Conservation (phyloP, 2,888 invertebrate genomes). For the Brachyopa scutellaris region DNA sequence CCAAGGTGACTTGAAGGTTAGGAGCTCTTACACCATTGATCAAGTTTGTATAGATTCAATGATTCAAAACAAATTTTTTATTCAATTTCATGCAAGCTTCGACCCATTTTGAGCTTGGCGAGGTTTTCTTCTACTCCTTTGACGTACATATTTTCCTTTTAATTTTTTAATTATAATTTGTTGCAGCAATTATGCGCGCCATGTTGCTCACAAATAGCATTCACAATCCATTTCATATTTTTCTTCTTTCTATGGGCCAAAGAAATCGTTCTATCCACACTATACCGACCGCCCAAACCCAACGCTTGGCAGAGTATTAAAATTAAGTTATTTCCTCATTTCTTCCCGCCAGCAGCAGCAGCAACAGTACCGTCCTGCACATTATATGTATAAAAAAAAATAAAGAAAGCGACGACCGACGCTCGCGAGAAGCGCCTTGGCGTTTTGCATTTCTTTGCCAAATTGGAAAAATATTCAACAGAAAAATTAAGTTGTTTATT, state of each 20-base stretch:
- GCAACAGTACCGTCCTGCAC: constrained; percentile 14
- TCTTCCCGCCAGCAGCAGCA: constrained; percentile 48
- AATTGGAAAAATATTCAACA: constrained; percentile 72
- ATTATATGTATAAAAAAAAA: constrained; percentile 16
- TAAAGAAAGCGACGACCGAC: constrained; percentile 14
- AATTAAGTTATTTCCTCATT: constrained; percentile 72
- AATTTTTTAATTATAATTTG: constrained; percentile 71
- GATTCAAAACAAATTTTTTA: constrained; percentile 11
- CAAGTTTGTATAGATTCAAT: not conserved
- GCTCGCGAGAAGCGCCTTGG: constrained; percentile 29
- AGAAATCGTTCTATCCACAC: constrained; percentile 25
- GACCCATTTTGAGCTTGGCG: constrained; percentile 46
- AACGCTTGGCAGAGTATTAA: constrained; percentile 52
- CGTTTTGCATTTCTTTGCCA: constrained; percentile 65
- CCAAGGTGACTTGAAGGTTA: constrained; percentile 30
- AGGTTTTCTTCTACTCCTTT: constrained; percentile 38
- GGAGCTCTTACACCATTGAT: not conserved
- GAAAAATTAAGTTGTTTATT: constrained; percentile 72
- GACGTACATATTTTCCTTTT: constrained; percentile 56
- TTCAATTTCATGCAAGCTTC: constrained; percentile 17
- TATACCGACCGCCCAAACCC: no score
- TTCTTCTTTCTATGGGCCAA: constrained; percentile 16
- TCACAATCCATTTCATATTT: constrained; percentile 49
- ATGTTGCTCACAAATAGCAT: constrained; percentile 64
- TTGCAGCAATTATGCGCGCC: constrained; percentile 64